Percentiles rank a stretch among this genome's conserved stretches.
Evolutionary conservation across 2,888 invertebrate genomes (phyloP).

Genomic region (Minunthozetes semirufus): DNA sequence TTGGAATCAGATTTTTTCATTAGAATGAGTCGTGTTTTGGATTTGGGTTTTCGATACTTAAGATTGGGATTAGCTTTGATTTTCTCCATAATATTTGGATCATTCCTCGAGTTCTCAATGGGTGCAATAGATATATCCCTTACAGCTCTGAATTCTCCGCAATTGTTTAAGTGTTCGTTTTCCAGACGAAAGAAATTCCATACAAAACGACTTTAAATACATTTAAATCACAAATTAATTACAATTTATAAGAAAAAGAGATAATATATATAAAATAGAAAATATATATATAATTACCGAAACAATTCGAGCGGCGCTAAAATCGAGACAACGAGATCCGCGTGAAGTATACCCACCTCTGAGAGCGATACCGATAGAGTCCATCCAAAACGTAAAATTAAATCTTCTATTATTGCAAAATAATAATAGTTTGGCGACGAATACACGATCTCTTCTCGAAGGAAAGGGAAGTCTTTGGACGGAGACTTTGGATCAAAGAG

Average conservation of each 20-base stretch:
- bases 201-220: slow-evolving; percentile 64
- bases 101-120: slow-evolving; percentile 48
- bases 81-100: not conserved
- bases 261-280: too few relatives aligned
- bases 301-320: slow-evolving; percentile 80
- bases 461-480: slow-evolving; percentile 73
- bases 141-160: slow-evolving; percentile 93
- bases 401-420: slow-evolving; percentile 91
- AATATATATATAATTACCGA: slow-evolving; percentile 55
- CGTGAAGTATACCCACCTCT: slow-evolving; percentile 65
- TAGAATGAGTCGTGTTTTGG: not conserved
- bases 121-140: slow-evolving; percentile 94
- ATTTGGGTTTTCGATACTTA: not conserved
- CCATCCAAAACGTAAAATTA: slow-evolving; percentile 88
- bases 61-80: not conserved
- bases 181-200: slow-evolving; percentile 99
- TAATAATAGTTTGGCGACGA: slow-evolving; percentile 68
- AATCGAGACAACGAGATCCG: slow-evolving; percentile 75
- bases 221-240: not conserved
- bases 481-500: slow-evolving; percentile 75
- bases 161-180: slow-evolving; percentile 98
- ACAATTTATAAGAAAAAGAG: slow-evolving; percentile 18
- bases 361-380: slow-evolving; percentile 74
- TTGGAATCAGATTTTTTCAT: not conserved
- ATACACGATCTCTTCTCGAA: slow-evolving; percentile 92